Conservation (phyloP, 2,113 vertebrate genomes). For the Mustela nigripes region DNA sequence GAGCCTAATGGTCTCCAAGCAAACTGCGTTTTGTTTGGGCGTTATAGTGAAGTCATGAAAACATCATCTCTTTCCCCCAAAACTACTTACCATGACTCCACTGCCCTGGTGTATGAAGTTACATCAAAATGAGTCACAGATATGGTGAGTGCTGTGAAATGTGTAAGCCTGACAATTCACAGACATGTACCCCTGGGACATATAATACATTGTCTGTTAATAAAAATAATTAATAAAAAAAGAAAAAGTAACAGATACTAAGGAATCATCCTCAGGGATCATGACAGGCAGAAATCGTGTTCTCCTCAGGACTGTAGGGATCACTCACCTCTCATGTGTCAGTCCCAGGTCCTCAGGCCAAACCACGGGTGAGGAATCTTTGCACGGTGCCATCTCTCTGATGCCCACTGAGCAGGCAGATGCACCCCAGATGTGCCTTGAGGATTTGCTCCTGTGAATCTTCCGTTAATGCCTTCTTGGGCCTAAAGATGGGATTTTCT, state of each 20-base stretch:
- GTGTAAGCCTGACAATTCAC: too few species aligned
- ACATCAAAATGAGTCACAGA: not conserved
- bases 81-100: not conserved
- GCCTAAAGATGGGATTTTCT: not conserved
- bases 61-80: not conserved
- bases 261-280: not conserved
- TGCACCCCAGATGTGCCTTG: not conserved
- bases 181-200: too few species aligned
- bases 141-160: too few species aligned
- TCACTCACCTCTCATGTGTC: not conserved
- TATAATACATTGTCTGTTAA: too few species aligned
- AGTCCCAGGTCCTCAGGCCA: rapidly evolving
- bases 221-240: not conserved
- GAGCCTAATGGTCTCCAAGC: not conserved
- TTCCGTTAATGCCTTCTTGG: too few species aligned
- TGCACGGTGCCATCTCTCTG: rapidly evolving
- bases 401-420: not conserved
- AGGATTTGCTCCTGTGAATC: not conserved
- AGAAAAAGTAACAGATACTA: not conserved
- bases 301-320: not conserved
- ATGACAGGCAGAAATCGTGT: rapidly evolving
- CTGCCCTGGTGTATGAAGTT: not conserved
- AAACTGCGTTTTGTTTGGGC: not conserved
- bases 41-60: too few species aligned
- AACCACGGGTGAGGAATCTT: rapidly evolving